These are phyloP conservation scores for Psittacula derbiana DNA, from an alignment of 2,797 vertebrate species.

Conservation along the genomic window DNA sequence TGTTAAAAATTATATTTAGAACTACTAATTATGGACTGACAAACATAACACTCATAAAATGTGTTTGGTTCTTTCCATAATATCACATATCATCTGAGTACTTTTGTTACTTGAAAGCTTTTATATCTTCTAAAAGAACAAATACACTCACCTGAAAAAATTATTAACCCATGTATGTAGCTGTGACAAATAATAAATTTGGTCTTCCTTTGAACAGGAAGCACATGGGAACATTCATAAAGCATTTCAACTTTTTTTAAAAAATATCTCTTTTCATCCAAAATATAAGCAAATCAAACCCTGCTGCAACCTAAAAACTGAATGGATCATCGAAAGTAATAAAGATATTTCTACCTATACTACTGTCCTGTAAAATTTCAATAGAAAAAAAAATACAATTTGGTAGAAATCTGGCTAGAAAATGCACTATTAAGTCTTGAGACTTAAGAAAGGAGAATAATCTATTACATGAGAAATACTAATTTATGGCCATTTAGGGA, in stretches of 20 bases:
- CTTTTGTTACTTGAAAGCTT: not conserved
- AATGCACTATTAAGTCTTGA: not conserved
- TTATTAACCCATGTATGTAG: not conserved
- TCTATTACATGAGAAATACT: not conserved
- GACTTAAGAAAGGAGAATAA: not conserved
- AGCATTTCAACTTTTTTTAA: not conserved
- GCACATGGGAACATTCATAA: not conserved
- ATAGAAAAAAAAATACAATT: not conserved
- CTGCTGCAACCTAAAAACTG: not conserved
- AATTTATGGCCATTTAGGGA: not conserved
- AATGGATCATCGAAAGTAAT: not conserved
- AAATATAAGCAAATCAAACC: not conserved
- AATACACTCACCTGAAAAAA: not conserved
- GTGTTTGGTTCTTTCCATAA: rapidly evolving
- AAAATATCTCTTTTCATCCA: not conserved
- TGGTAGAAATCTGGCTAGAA: not conserved
- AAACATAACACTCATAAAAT: not conserved
- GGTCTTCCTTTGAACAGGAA: not conserved
- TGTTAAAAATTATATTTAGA: not conserved
- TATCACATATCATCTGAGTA: not conserved
- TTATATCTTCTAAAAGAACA: not conserved
- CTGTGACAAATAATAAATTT: not conserved
- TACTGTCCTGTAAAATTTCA: not conserved
- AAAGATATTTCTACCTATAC: not conserved
- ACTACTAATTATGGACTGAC: not conserved